Base-by-base conservation (phyloP, 35 echinoderm and acorn worm species). In the Nesometra sesokonis region DNA sequence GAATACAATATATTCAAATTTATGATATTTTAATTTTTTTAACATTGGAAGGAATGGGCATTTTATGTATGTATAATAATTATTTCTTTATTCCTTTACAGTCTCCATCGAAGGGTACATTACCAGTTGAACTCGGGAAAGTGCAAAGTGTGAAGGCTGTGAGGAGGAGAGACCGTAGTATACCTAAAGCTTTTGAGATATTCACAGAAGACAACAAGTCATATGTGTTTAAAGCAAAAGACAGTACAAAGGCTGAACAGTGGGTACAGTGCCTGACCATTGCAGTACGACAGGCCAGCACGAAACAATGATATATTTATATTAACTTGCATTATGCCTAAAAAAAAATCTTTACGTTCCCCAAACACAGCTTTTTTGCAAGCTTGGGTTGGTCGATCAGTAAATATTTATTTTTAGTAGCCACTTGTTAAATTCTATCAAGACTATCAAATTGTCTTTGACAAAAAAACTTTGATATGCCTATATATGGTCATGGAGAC, bases 221-320 rank as follows among this genome's bases (percentile, higher is more conserved):
- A 8, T 99, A 99, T 83, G 85, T 94, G 52, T 94, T 99, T 46
- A 99, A 99, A 86, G 88, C 96, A 30, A 91, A 91, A 82, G 96
- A 99, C 39, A 93, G 96, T 5, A 90, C 80, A 29, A 93, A 93
- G 7, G 96, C 96, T 27, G 96, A 99, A 52, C 96, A 99, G 37
- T 99, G 96, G 96, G 96, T 99, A 0, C 96, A 99, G 81, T 99
- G 96, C 39, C 85, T 99, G n/a, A 99, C 96, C 17, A 82, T 99
- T 76, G 96, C 96, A 36, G 91, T 99, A 87, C 84, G 88, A 17
- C 88, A 93, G 78, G 52, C 52, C 23, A 67, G 23, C 23, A 67
- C 52, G 21, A 67, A 67, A 27, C 52, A 67, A 27, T 67, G 52
- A 67, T 67, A 11, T 27, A n/a, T n/a, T n/a, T n/a, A n/a, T n/a